phyloP scores from a whole-genome alignment of 2,797 vertebrate species.

The Mormyrus hasselquistii region DNA sequence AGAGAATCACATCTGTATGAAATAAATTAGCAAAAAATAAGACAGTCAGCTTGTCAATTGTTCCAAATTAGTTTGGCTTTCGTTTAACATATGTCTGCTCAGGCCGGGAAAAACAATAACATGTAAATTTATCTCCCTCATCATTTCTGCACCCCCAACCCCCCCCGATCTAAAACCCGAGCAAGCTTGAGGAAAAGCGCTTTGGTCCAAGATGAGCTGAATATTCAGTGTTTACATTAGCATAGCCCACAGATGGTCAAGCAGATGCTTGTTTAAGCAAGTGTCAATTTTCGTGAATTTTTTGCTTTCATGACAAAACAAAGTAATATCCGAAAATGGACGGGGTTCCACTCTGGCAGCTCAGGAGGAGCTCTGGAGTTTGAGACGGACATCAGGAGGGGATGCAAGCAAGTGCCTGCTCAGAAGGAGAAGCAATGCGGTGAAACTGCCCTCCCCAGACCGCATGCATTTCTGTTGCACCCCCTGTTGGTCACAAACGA shows the following conservation, averaged over 20 bases:
- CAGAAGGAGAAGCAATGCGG: neutral
- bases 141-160: slow-evolving; percentile 38
- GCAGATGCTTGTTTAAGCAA: slow-evolving; percentile 63
- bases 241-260: slow-evolving; percentile 61
- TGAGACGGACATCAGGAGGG: slow-evolving; percentile 25
- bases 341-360: slow-evolving; percentile 46
- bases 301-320: slow-evolving; percentile 63
- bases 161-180: slow-evolving; percentile 41
- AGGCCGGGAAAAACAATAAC: slow-evolving; percentile 46
- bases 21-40: slow-evolving; percentile 15
- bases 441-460: neutral
- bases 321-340: slow-evolving; percentile 56
- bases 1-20: neutral
- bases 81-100: slow-evolving; percentile 50
- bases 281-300: slow-evolving; percentile 60
- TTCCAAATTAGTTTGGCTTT: slow-evolving; percentile 59
- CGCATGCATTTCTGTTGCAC: neutral
- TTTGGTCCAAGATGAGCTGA: slow-evolving; percentile 53
- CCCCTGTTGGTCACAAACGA: neutral
- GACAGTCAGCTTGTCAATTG: slow-evolving; percentile 50
- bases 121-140: slow-evolving; percentile 45
- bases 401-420: neutral
- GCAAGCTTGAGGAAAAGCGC: slow-evolving; percentile 51
- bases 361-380: slow-evolving; percentile 21
- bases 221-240: slow-evolving; percentile 70